phyloP scores from a whole-genome alignment of 2,888 invertebrate genomes.

The Elaeidobius kamerunicus region DNA sequence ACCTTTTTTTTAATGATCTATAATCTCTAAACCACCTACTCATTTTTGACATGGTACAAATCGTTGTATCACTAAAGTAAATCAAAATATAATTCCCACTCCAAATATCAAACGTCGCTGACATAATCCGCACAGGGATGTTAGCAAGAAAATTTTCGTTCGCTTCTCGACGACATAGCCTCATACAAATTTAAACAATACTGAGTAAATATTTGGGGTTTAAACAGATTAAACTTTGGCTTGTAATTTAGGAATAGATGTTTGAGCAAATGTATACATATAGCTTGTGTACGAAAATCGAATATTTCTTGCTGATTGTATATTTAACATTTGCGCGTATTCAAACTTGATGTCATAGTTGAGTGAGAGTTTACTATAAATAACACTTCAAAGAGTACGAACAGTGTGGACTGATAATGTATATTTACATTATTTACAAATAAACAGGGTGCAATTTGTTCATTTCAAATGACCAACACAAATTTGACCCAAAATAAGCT shows the following conservation, averaged over 20 bases:
- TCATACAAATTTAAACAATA: conserved; percentile 16
- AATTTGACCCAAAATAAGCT: too few species aligned
- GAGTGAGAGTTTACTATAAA: not conserved
- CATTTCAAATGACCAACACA: too few species aligned
- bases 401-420: too few species aligned
- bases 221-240: conserved; percentile 11
- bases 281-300: conserved; percentile 1
- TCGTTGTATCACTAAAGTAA: not conserved
- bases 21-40: not conserved
- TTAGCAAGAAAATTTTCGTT: conserved; percentile 16
- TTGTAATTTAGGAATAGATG: conserved; percentile 5
- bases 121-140: conserved; percentile 3
- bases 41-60: not conserved
- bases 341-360: not conserved
- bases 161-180: conserved; percentile 8
- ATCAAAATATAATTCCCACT: not conserved
- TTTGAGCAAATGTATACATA: not conserved
- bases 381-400: not conserved
- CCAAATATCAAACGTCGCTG: conserved; percentile 3
- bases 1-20: too few species aligned
- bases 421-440: too few species aligned
- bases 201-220: conserved; percentile 16
- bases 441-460: too few species aligned
- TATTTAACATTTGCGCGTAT: not conserved
- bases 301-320: not conserved